Conservation (phyloP, 2,113 vertebrate species). For the Phainopepla nitens region DNA sequence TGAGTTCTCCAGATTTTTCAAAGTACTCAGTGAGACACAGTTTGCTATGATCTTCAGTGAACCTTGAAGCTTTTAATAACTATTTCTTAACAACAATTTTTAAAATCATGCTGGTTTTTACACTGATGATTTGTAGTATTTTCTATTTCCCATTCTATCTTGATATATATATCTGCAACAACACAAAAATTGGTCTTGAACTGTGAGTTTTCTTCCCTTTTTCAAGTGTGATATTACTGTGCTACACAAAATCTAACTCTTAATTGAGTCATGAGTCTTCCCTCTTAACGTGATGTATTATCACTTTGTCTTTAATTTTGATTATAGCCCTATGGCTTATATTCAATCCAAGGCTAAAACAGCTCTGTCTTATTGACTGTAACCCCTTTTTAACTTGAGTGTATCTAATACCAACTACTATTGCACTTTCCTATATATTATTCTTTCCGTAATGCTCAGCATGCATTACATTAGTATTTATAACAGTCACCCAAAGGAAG, state of each 20-base stretch:
- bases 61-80: neutral
- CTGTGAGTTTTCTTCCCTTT: neutral
- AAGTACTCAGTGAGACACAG: neutral
- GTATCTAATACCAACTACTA: neutral
- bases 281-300: neutral
- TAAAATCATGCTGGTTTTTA: neutral
- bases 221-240: neutral
- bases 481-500: conserved; percentile 22
- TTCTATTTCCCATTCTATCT: neutral
- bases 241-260: neutral
- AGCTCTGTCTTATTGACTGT: neutral
- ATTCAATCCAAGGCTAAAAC: neutral
- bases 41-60: neutral
- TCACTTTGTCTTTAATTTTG: neutral
- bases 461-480: conserved; percentile 5
- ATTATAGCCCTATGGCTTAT: neutral
- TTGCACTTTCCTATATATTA: neutral
- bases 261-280: neutral
- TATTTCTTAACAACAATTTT: neutral
- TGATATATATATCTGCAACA: neutral
- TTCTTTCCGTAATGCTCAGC: neutral
- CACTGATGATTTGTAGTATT: neutral
- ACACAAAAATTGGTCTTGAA: neutral
- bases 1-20: neutral
- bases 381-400: neutral